Evolutionary conservation across 2,888 invertebrate species (phyloP), one percentile per base, ranked within the genome.

Genomic region (Yponomeuta cagnagella): DNA sequence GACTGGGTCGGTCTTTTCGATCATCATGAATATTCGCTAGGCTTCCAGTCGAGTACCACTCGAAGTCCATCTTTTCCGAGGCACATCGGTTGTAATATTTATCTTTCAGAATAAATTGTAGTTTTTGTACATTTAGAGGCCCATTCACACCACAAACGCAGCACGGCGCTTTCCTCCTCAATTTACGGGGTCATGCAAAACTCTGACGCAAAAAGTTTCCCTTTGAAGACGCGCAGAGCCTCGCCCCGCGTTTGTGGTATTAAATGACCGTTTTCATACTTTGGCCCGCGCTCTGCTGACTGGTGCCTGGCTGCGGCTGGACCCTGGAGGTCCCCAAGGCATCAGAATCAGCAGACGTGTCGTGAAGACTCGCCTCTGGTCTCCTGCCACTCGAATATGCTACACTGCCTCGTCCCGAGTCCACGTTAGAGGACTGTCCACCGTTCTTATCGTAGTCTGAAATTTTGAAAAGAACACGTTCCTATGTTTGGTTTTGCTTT

Each of bases 361-460:
- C 94, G 37, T 90, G 93, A 9, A 90, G 84, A 73, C 92, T 91
- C 0, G 89, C 89, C 65, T 94, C 94, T 2, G 90, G 88, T 77
- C 95, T 87, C 74, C 95, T 87, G 2, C 95, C 96, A 78, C 96
- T 96, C 63, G 96, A 96, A 84, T 96, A 96, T 67, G 96, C 95
- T 8, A 96, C 96, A 80, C 96, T 96, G n/a, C 96, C 96, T 75
- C 96, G 90, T 30, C 96, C 96, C 0, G 96, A 96, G 84, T 96
- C 96, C 33, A 95, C 95, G 80, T 96, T 96, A 0, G 95, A 96
- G 12, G 95, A 95, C 75, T 95, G 95, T n/a, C 93, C 93, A 6
- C 95, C 95, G 69, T 95, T 93, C 83, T 96, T 96, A 81, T 96
- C 96, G 79, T 96, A 96, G 86, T 96, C 96, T 80, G 92, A 58